Base-by-base conservation (phyloP, 2,888 invertebrate genomes). In the Drosophila kambysellisi region DNA sequence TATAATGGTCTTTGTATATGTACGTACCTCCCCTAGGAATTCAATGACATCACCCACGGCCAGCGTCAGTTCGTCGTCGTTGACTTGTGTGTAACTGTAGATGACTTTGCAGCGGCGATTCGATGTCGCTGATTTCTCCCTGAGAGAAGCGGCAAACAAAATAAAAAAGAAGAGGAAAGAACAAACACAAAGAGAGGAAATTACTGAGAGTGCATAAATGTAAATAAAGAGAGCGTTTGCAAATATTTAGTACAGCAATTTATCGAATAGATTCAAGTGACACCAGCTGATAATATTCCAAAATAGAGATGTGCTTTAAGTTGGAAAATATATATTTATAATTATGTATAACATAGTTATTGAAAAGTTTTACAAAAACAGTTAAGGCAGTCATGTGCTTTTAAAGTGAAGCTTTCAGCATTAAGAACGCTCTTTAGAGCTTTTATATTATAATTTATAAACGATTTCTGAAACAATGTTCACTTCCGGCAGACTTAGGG, bases 21-120 rank as follows among this genome's bases (percentile, higher is more conserved):
- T 60, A 89, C 89, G 82, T 88, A 96, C 96, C 95, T 98, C 98
- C 81, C 96, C 97, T 80, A 98, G 94, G 82, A 98, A 96, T 92
- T 98, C 98, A 79, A 99, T 96, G 32, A 97, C 94, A 94, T 99
- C 98, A 78, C 98, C 98, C 51, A 98, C 97, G 83, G 95, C 95
- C 74, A 99, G 95, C 79, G 95, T 95, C 82, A 99, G 94, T 93
- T 99, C 99, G 94, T 99, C 99, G 70, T 97, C 97, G 92, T 99
- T 98, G 79, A 97, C 97, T 63, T 98, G 98, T 88, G 96, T 96
- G 94, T 99, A 99, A 93, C 97, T 97, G 94, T 96, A 98, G 81
- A 98, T 95, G 58, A 97, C 98, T 91, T 96, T 95, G 93, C 98
- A 97, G 91, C 96, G 95, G 74, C 96, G 95, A 89, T 92, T 94